Evolutionary conservation across 2,113 vertebrate species (phyloP), one percentile per base, ranked within the genome.

Genomic region (Anolis carolinensis): DNA sequence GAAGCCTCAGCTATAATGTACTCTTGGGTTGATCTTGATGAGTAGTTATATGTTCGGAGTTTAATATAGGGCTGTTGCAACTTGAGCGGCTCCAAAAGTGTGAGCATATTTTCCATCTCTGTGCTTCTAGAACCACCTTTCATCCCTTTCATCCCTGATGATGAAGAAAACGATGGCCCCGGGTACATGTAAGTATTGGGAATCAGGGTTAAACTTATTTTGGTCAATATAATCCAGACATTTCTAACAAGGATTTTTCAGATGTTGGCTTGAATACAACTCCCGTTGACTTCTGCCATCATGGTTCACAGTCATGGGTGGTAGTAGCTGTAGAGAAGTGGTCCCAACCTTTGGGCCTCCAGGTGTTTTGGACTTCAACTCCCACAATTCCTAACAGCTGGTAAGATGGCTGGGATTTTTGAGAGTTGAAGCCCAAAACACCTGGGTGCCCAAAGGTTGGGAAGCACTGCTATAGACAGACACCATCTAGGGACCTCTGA

Each of bases 131-230:
- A 34, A 30, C 39, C 18, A 23, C 21, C n/a, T 30, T 52, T 39
- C 5, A 9, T 32, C 39, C 27, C n/a, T n/a, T n/a, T n/a, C n/a
- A n/a, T n/a, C n/a, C n/a, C 67, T 50, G 85, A 86, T 23, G 70
- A 86, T 20, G 85, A 86, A 36, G 79, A 73, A 25, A 81, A 86
- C 55, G 72, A 86, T 32, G 2, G 62, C 34, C 50, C 70, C 3
- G 39, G 70, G 30, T 86, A 86, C 71, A 81, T 86, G 85, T 86
- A 86, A 86, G 85, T 74, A 6, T 44, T n/a, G 50, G 14, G 76
- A 7, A 1, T 74, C 4, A 44, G 25, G 9, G 36, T 11, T 36
- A 59, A 65, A 36, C 32, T 4, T 36, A 1, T 62, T 21, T 62
- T 13, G 1, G 11, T 44, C 70, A 63, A 20, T 39, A 9, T 39